Conservation (phyloP, 2,888 invertebrate species). For the Ligdia adustata region DNA sequence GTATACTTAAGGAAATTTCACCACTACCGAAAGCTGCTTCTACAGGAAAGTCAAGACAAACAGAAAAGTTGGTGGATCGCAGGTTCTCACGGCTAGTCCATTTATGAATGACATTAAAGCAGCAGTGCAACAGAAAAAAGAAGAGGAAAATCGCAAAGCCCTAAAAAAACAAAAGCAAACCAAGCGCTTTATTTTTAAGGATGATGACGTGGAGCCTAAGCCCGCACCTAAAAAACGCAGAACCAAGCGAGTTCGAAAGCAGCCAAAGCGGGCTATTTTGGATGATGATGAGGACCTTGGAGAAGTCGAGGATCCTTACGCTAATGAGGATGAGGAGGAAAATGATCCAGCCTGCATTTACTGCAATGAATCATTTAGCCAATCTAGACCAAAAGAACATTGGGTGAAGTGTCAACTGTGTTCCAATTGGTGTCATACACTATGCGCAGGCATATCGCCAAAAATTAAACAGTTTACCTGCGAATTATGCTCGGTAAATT, state of each 20-base stretch:
- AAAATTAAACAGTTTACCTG: neutral
- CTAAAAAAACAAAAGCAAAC: constrained; percentile 13
- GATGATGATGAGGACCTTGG: constrained; percentile 14
- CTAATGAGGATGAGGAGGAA: constrained; percentile 9
- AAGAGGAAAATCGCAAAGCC: constrained; percentile 24
- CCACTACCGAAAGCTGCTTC: constrained; percentile 24
- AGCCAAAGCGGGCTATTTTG: constrained; percentile 8
- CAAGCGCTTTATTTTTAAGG: constrained; percentile 19
- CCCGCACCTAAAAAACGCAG: constrained; percentile 7
- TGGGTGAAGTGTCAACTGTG: constrained; percentile 18
- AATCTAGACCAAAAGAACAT: constrained; percentile 21
- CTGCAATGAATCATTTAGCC: constrained; percentile 16
- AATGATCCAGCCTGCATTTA: constrained; percentile 24
- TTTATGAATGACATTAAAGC: constrained; percentile 24
- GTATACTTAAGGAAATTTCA: constrained; percentile 18
- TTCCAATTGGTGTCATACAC: constrained; percentile 16
- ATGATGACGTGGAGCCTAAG: constrained; percentile 18
- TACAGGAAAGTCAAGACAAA: constrained; percentile 22
- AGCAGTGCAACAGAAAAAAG: constrained; percentile 20
- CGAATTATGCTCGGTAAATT: constrained; percentile 1
- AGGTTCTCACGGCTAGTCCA: constrained; percentile 24
- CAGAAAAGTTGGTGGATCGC: constrained; percentile 25
- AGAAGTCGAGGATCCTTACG: constrained; percentile 8
- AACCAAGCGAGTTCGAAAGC: constrained; percentile 7
- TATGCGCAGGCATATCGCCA: constrained; percentile 1